phyloP scores from a whole-genome alignment of 2,113 vertebrate species.

The Heterotis niloticus region DNA sequence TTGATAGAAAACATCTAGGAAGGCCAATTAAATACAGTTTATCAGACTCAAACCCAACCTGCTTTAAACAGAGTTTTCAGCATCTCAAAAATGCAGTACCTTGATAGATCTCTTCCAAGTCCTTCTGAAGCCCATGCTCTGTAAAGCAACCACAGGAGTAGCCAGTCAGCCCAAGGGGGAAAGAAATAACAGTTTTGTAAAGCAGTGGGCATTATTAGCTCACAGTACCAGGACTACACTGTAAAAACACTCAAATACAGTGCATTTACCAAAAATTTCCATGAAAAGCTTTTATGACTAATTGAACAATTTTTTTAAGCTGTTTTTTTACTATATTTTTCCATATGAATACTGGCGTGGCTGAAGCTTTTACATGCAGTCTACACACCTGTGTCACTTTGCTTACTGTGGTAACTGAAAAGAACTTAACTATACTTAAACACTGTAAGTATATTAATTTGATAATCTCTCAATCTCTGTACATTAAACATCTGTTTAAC shows the following conservation, averaged over 20 bases:
- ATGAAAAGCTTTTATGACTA: no score
- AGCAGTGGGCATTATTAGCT: not conserved
- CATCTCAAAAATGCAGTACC: constrained; percentile 69
- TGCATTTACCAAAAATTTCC: not conserved
- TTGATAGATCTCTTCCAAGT: constrained; percentile 92
- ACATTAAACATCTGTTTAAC: not conserved
- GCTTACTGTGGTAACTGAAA: no score
- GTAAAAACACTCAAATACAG: not conserved
- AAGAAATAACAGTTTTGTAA: not conserved
- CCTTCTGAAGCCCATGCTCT: constrained; percentile 90
- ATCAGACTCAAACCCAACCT: not conserved
- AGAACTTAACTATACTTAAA: no score
- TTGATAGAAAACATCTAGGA: not conserved
- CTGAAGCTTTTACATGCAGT: no score
- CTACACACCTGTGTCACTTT: no score
- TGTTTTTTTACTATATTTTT: no score
- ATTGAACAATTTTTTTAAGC: no score
- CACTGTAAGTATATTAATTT: not conserved
- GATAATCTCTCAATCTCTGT: not conserved
- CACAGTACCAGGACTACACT: not conserved
- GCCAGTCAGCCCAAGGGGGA: constrained; percentile 47
- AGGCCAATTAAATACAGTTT: not conserved
- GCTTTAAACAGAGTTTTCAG: no score
- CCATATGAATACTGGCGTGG: no score
- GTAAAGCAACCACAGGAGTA: constrained; percentile 63